Evolutionary conservation across 2,113 vertebrate genomes (phyloP), one percentile per base, ranked within the genome.

Genomic region (Mobula birostris): DNA sequence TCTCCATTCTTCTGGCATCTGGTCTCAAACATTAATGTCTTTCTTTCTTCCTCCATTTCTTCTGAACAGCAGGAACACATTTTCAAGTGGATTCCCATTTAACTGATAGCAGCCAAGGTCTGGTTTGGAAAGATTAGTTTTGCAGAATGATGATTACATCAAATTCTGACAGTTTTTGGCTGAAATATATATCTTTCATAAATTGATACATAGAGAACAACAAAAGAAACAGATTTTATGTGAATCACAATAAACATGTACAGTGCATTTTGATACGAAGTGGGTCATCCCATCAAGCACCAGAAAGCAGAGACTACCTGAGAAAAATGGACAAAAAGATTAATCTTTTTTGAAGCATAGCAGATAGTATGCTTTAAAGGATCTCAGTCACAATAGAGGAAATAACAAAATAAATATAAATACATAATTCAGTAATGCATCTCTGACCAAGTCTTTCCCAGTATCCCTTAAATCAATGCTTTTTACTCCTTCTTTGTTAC

Each of bases 111-210:
- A 61, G 56, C 56, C 56, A 87, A 61, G 56, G 58, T 48, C 56
- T 87, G 83, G 24, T 87, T 61, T 87, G 83, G 48, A 87, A 87
- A 61, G 83, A 87, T 61, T n/a, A 61, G 56, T 87, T 61, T 87
- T 87, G 56, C 83, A 87, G 61, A 40, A 70, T 70, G 61, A 32
- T 68, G 63, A 68, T 70, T 68, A 92, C 70, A 92, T 92, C 88
- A 40, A 15, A 40, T 17, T 7, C 32, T 70, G 63, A 92, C 32
- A 4, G 61, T 19, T 36, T 72, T 19, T 83, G 21, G 66, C 88
- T 68, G 85, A 91, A 70, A 90, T 32, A 32, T 24, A 40, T 7
- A 72, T 21, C 8, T 58, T 58, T 11, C 5, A n/a, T 1, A 24
- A 61, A 61, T 1, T 17, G 36, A 7, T 48, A 9, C 7, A 61